Evolutionary conservation across 2,113 vertebrate species (phyloP).

Genomic region (Tupaia chinensis): DNA sequence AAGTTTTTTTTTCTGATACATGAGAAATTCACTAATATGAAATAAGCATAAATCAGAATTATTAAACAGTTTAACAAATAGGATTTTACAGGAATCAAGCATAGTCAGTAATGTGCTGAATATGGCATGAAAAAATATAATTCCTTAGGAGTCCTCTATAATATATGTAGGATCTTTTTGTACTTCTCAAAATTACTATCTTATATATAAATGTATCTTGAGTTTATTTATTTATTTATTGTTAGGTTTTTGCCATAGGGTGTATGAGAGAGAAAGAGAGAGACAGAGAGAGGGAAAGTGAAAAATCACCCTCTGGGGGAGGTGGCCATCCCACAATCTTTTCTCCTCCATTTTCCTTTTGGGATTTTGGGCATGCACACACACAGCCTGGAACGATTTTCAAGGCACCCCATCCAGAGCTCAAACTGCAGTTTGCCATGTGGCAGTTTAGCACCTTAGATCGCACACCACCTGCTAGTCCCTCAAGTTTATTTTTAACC

Average conservation of each 20-base stretch:
- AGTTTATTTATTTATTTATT: not conserved
- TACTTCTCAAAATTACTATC: not conserved
- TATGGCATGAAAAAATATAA: not conserved
- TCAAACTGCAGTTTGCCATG: too few relatives aligned
- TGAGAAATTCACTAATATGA: not conserved
- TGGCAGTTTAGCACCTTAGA: too few relatives aligned
- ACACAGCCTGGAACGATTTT: too few relatives aligned
- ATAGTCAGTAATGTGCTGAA: not conserved
- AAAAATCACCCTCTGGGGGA: too few relatives aligned
- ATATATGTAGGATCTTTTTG: not conserved
- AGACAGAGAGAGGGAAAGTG: too few relatives aligned
- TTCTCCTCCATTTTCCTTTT: too few relatives aligned
- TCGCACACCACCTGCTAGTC: too few relatives aligned
- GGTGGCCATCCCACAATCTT: too few relatives aligned
- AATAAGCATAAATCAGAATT: not conserved
- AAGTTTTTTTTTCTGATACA: not conserved
- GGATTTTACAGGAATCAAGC: not conserved
- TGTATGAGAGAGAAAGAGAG: too few relatives aligned
- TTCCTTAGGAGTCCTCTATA: not conserved
- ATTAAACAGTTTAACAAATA: not conserved
- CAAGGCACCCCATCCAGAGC: too few relatives aligned
- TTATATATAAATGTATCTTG: conserved; percentile 1
- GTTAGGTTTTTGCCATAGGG: too few relatives aligned
- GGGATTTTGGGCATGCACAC: too few relatives aligned
- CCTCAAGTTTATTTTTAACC: conserved; percentile 15